Percentiles rank a stretch among this genome's conserved stretches.
Conservation (phyloP, 2,888 invertebrate species). For the Empis livida region DNA sequence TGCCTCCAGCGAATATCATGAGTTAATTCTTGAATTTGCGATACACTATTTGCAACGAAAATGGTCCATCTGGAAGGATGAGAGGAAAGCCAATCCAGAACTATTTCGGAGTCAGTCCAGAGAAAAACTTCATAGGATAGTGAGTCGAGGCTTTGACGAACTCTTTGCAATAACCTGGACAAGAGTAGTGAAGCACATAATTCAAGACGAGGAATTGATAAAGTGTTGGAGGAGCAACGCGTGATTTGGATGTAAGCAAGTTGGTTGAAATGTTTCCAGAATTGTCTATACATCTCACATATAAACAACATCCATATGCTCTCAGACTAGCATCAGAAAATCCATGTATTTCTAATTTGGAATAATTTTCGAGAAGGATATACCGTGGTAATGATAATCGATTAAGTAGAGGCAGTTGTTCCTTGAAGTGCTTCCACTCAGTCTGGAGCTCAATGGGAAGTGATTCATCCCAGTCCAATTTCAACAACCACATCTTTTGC, state of each 20-base stretch:
- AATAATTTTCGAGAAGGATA: too few relatives aligned
- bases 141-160: background rate
- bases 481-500: conserved; percentile 10
- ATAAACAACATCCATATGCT: background rate
- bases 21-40: background rate
- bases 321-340: background rate
- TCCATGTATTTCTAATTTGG: background rate
- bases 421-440: background rate
- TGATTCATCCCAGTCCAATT: conserved; percentile 9
- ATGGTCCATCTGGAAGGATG: conserved; percentile 6
- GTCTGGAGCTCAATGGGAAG: conserved; percentile 6
- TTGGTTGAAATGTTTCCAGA: background rate
- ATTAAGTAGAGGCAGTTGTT: too few relatives aligned
- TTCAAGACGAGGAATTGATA: background rate
- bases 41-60: conserved; percentile 10
- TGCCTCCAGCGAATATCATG: conserved; percentile 15
- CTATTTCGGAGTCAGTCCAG: conserved; percentile 4
- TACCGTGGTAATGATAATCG: too few relatives aligned
- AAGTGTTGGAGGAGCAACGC: background rate
- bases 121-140: background rate
- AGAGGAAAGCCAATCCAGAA: conserved; percentile 10
- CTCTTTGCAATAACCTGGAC: background rate
- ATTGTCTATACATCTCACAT: background rate
- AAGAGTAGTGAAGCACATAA: background rate
- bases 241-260: background rate